A percentile compares a stretch with the other conserved stretches of the same genome.
phyloP scores from a whole-genome alignment of 2,113 vertebrate species.

The Macroglossus sobrinus region DNA sequence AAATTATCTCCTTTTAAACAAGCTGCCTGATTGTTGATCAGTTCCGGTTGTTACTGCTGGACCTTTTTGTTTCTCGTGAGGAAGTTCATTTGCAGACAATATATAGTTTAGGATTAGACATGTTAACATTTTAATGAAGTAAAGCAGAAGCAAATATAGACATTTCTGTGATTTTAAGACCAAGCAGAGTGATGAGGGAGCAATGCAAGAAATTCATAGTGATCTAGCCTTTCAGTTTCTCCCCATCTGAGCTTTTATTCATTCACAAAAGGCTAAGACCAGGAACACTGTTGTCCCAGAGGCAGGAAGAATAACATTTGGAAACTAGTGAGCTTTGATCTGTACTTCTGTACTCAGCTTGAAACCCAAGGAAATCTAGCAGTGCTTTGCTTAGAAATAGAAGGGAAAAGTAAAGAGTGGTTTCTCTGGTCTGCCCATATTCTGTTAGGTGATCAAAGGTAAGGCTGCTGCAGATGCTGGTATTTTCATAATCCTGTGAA shows the following conservation, averaged over 20 bases:
- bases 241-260: not conserved
- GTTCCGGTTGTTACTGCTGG: not conserved
- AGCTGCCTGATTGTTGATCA: not conserved
- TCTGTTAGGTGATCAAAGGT: not conserved
- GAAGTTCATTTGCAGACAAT: not conserved
- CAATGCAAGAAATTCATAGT: not conserved
- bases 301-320: not conserved
- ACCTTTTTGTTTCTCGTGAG: not conserved
- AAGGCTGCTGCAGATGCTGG: not conserved
- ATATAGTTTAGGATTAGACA: not conserved
- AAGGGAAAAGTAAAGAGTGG: not conserved
- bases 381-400: not conserved
- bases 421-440: not conserved
- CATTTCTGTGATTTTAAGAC: not conserved
- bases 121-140: not conserved
- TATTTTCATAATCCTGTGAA: not conserved
- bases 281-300: not conserved
- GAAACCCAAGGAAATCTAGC: not conserved
- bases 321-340: not conserved
- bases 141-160: not conserved
- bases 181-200: not conserved
- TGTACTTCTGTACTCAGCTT: not conserved
- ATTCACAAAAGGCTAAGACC: not conserved
- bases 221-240: not conserved
- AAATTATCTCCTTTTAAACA: not conserved